Conservation (phyloP, 2,797 vertebrate genomes). For the Heterohyrax brucei region DNA sequence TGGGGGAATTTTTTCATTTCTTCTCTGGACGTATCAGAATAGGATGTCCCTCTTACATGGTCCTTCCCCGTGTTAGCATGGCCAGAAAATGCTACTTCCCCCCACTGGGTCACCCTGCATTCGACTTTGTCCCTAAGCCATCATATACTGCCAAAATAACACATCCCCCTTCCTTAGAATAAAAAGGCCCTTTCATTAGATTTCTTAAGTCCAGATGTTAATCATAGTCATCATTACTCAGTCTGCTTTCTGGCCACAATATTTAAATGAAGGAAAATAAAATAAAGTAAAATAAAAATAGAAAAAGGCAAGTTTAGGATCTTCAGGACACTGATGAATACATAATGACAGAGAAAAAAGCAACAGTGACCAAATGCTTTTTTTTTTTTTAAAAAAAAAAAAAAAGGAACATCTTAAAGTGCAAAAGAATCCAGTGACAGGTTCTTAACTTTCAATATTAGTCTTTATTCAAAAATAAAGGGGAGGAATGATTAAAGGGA, state of each 20-base stretch:
- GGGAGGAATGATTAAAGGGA: constrained; percentile 75
- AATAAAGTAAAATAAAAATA: constrained; percentile 78
- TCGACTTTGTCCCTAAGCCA: constrained; percentile 81
- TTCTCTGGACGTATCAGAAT: constrained; percentile 56
- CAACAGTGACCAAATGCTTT: background rate
- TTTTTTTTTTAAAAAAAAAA: background rate
- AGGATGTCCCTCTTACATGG: background rate
- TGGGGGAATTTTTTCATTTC: background rate
- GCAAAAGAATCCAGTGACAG: constrained; percentile 62
- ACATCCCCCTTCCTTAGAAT: constrained; percentile 80
- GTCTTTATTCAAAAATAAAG: constrained; percentile 74
- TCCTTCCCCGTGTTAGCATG: constrained; percentile 54
- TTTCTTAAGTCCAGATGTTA: constrained; percentile 83
- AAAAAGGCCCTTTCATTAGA: constrained; percentile 82
- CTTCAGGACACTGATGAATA: constrained; percentile 41
- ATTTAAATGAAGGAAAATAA: constrained; percentile 84
- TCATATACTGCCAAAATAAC: constrained; percentile 76
- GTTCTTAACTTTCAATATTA: background rate
- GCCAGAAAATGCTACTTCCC: constrained; percentile 76
- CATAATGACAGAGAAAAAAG: constrained; percentile 63
- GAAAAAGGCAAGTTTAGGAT: constrained; percentile 55
- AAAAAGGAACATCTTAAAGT: background rate
- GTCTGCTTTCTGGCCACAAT: constrained; percentile 74
- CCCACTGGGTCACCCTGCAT: constrained; percentile 77
- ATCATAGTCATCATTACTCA: constrained; percentile 80